Base-by-base conservation (phyloP, 1,140 invertebrate genomes). In the Tachypleus tridentatus region DNA sequence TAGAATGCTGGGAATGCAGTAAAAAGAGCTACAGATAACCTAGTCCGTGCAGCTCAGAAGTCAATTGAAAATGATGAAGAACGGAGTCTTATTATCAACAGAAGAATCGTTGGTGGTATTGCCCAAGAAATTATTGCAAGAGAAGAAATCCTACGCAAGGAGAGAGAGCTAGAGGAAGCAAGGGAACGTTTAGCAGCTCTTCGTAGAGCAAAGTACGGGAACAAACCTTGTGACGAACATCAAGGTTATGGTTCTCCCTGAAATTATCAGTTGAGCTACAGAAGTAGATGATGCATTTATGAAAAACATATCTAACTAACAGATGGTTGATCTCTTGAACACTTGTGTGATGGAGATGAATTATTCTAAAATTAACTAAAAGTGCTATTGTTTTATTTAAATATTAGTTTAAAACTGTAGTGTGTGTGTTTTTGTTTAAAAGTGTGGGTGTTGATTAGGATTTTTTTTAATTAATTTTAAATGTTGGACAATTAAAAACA, bases 1-100 rank as follows among this genome's bases (percentile, higher is more conserved):
- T 74, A 96, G 78, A 83, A 87, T 48, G 97, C 97, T 6, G 96
- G 97, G 10, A 97, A 97, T 75, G 93, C 94, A 8, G 96, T 99
- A 1, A 98, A 98, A 79, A 83, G 91, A 69, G 97, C 97, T 3
- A 98, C 97, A 0, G 96, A 99, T 76, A 96, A 96, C 78, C 78
- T 99, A 67, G 97, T 99, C 8, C 81, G 85, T 50, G 92, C 95
- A 0, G 96, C 96, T 0, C 87, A 96, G 71, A 90, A 97, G 75
- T 89, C 91, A 3, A 91, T 97, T 61, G 88, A 89, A 58, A 85
- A 78, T 47, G 72, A 87, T 51, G 91, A 96, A 71, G 94, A 97
- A 72, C 80, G 89, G 48, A 88, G 85, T 56, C 79, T 98, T 4
- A 86, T 96, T 57, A 82, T 98, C 47, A 93, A 96, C 74, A 85